These are phyloP conservation scores for Dipodomys spectabilis DNA, from an alignment of 2,113 vertebrate species.

Conservation along the genomic window DNA sequence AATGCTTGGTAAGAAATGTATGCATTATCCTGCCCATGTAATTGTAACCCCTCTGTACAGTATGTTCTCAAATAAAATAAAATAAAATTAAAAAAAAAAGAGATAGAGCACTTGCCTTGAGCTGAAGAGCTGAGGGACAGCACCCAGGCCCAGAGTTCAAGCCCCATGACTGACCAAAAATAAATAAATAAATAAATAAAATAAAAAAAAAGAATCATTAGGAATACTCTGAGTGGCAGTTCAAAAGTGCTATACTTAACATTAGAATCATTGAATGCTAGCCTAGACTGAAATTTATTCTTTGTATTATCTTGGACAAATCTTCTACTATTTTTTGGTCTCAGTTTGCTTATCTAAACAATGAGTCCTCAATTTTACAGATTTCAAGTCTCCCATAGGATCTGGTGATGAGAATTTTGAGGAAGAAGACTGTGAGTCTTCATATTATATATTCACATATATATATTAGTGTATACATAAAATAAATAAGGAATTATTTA, in stretches of 20 bases:
- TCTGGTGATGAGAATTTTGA: not conserved
- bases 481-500: not conserved
- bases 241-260: not conserved
- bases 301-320: not conserved
- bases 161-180: too few species aligned
- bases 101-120: too few species aligned
- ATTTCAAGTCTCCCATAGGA: not conserved
- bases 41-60: too few species aligned
- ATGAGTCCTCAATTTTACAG: not conserved
- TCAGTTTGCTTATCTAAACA: slow-evolving; percentile 24
- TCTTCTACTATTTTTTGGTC: not conserved
- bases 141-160: too few species aligned
- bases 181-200: too few species aligned
- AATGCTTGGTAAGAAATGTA: too few species aligned
- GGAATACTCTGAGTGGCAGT: not conserved
- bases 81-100: too few species aligned
- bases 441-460: not conserved
- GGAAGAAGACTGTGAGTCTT: not conserved
- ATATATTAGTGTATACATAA: too few species aligned
- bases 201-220: slow-evolving; percentile 49
- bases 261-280: slow-evolving; percentile 4
- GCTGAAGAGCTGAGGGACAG: too few species aligned
- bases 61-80: too few species aligned
- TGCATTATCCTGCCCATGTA: too few species aligned
- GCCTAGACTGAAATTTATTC: not conserved